Base-by-base conservation (phyloP, 2,797 vertebrate species). In the Pseudochirops corinnae region DNA sequence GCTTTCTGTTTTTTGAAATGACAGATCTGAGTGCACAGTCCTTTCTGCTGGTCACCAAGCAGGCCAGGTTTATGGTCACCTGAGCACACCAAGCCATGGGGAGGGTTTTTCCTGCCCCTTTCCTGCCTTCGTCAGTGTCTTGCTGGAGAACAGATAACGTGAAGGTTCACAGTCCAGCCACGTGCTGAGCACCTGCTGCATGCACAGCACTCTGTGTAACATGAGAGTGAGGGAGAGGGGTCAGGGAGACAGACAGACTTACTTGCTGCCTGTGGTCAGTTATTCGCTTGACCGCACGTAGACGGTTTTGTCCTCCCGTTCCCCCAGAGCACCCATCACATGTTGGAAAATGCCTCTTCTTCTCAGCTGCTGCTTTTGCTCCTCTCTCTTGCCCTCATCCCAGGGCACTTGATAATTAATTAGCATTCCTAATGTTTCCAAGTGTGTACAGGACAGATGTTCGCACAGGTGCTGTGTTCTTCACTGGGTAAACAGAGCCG, bases 401-500 rank as follows among this genome's bases (percentile, higher is more conserved):
- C 90, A 1, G 9, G 0, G 46, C 0, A 21, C 13, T 21, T 91
- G 67, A 56, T 60, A 91, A 10, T 97, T 95, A 93, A 10, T 97
- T 95, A 93, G 93, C 95, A 94, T 97, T 52, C 91, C 56, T 4
- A n/a, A 57, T 24, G 90, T 95, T 97, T 97, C 92, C 92, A 87
- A 97, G 96, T 92, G 97, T 97, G 95, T 92, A 55, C 2, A 1
- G 97, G 57, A 94, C 98, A 98, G 98, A 97, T 98, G 98, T 97
- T 97, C 26, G 55, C 91, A 5, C 93, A 97, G 97, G 82, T 96
- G 90, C 95, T 0, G 33, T 0, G 0, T 53, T 60, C 6, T 74
- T 94, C 91, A 3, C 92, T 97, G 92, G 94, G 96, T 96, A 96
- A 97, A 58, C 95, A 91, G 3, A 0, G 90, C 55, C 0, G 94